Conservation (phyloP, 2,797 vertebrate genomes). For the Vespertilio murinus region DNA sequence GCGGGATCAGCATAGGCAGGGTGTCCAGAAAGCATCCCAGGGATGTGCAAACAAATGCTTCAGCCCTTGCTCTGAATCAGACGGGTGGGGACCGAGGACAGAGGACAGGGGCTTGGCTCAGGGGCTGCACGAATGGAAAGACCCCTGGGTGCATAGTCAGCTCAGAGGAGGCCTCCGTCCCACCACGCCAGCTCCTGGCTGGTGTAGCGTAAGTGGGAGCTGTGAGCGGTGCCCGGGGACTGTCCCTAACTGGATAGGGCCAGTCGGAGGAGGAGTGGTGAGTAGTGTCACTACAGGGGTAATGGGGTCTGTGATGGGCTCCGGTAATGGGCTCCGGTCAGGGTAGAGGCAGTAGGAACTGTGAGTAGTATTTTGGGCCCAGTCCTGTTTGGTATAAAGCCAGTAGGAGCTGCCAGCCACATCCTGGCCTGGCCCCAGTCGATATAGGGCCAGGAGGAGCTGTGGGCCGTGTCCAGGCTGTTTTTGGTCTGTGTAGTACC, state of each 20-base stretch:
- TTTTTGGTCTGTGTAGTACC: neutral
- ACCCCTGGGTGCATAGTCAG: neutral
- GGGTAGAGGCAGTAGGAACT: neutral
- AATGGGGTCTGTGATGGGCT: neutral
- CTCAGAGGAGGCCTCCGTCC: neutral
- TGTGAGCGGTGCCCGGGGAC: neutral
- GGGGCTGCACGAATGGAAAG: neutral
- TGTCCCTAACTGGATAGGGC: neutral
- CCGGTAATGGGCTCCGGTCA: too few species aligned
- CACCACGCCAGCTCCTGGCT: neutral
- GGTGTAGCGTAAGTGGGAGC: neutral
- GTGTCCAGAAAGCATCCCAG: neutral
- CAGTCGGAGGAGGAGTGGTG: neutral
- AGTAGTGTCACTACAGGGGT: neutral
- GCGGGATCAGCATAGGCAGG: neutral
- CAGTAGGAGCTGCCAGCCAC: neutral
- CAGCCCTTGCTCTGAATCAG: neutral
- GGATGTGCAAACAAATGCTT: neutral
- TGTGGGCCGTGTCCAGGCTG: neutral
- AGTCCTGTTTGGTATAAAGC: neutral
- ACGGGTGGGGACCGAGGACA: neutral
- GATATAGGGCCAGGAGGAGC: neutral
- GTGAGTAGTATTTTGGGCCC: neutral
- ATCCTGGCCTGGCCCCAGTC: too few species aligned
- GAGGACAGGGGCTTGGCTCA: neutral